Percentiles rank a stretch among this genome's conserved stretches.
Conservation (phyloP, 1,140 invertebrate species). For the Scylla paramamosain region DNA sequence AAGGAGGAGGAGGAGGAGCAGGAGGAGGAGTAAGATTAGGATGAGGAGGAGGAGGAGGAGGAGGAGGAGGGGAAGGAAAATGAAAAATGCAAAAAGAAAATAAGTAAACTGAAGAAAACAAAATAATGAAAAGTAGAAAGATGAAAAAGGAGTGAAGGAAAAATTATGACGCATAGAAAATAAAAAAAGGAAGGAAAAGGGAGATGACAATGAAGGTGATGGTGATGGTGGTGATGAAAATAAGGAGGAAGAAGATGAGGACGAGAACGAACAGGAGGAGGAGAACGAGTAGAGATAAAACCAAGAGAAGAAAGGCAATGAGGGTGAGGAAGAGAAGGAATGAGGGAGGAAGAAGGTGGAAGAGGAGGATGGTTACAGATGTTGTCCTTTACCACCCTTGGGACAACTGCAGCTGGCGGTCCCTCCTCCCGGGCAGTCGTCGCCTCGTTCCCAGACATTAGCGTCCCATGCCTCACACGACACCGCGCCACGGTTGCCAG, state of each 20-base stretch:
- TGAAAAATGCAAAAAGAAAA: too few relatives aligned
- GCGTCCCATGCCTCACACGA: too few relatives aligned
- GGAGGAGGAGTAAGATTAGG: background rate
- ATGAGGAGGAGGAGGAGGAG: background rate
- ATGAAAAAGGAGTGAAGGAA: background rate
- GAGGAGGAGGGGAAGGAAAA: background rate
- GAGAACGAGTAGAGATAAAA: background rate
- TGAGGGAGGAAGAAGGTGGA: background rate
- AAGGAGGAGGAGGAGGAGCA: background rate
- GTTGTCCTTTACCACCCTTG: too few relatives aligned
- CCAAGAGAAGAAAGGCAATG: background rate
- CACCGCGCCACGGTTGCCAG: too few relatives aligned
- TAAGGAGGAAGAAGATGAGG: background rate
- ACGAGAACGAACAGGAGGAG: background rate
- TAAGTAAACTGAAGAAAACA: too few relatives aligned
- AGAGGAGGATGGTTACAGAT: too few relatives aligned
- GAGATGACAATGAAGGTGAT: background rate
- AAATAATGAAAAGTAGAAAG: background rate
- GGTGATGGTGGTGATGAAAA: background rate
- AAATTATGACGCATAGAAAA: background rate
- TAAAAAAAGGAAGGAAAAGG: background rate
- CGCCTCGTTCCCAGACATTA: too few relatives aligned
- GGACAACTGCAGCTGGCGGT: too few relatives aligned
- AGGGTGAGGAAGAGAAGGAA: background rate
- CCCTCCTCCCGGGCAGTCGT: too few relatives aligned